These are phyloP conservation scores for Dryocosmus kuriphilus DNA, from an alignment of 2,888 invertebrate species.

Conservation along the genomic window DNA sequence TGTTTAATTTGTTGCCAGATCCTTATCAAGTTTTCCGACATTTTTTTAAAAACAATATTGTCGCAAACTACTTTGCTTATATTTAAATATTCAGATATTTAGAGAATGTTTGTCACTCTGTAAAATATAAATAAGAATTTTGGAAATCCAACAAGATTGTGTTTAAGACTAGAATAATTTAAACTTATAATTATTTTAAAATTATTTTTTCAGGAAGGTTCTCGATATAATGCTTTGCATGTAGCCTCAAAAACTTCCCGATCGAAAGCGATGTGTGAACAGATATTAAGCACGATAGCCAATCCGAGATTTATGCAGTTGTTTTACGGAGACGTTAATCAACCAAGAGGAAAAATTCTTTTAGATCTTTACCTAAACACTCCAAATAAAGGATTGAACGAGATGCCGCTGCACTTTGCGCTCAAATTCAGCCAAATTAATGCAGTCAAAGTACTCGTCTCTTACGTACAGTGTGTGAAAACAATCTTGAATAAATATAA, in stretches of 20 bases:
- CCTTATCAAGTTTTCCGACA: too few species aligned
- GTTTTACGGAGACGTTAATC: slow-evolving; percentile 84
- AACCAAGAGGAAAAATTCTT: slow-evolving; percentile 82
- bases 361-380: slow-evolving; percentile 95
- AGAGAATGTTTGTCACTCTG: too few species aligned
- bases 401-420: slow-evolving; percentile 97
- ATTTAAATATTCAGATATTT: too few species aligned
- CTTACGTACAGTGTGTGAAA: slow-evolving; percentile 90
- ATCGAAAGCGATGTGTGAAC: slow-evolving; percentile 85
- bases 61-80: not conserved
- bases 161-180: slow-evolving; percentile 7
- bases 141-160: not conserved
- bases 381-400: slow-evolving; percentile 94
- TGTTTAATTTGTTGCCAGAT: too few species aligned
- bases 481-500: slow-evolving; percentile 86
- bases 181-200: slow-evolving; percentile 17
- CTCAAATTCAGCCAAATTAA: slow-evolving; percentile 91
- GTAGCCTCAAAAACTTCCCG: slow-evolving; percentile 80
- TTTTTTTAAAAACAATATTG: too few species aligned
- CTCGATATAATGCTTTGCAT: slow-evolving; percentile 94
- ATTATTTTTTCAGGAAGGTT: slow-evolving; percentile 83
- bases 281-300: slow-evolving; percentile 88
- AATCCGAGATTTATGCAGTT: slow-evolving; percentile 87
- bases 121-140: not conserved
- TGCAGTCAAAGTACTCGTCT: slow-evolving; percentile 88